phyloP scores from a whole-genome alignment of 2,113 vertebrate species.

The Hymenochirus boettgeri region DNA sequence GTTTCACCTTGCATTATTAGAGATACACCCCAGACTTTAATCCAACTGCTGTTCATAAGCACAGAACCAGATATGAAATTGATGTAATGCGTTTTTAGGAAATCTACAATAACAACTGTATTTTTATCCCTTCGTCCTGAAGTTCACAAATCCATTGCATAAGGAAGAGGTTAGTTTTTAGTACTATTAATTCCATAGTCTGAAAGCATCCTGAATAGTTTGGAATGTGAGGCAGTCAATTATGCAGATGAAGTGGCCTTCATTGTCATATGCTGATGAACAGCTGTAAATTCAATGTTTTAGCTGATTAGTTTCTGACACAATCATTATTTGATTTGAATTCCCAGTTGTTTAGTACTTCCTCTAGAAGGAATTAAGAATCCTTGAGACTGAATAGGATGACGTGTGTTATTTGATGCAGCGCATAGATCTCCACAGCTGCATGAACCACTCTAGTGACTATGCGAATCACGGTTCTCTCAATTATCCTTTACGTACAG shows the following conservation, averaged over 20 bases:
- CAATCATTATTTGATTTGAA: conserved; percentile 54
- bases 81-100: too few relatives aligned
- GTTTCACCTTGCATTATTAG: too few relatives aligned
- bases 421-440: conserved; percentile 57
- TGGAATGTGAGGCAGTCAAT: conserved; percentile 37
- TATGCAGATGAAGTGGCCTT: conserved; percentile 57
- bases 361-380: conserved; percentile 68
- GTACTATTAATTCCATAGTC: neutral
- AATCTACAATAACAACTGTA: too few relatives aligned
- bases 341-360: conserved; percentile 61
- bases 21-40: too few relatives aligned
- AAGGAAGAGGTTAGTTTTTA: too few relatives aligned
- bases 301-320: conserved; percentile 64
- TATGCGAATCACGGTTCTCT: conserved; percentile 37
- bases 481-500: neutral
- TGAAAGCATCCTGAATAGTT: conserved; percentile 23
- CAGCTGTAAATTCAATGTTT: conserved; percentile 60
- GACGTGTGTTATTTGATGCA: conserved; percentile 58
- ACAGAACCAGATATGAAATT: too few relatives aligned
- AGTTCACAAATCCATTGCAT: too few relatives aligned
- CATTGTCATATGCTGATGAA: conserved; percentile 61
- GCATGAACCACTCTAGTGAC: conserved; percentile 52
- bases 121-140: too few relatives aligned
- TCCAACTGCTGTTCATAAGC: too few relatives aligned
- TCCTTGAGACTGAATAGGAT: conserved; percentile 62